Evolutionary conservation across 1,140 invertebrate genomes (phyloP).

Genomic region (Zaprionus inermis): DNA sequence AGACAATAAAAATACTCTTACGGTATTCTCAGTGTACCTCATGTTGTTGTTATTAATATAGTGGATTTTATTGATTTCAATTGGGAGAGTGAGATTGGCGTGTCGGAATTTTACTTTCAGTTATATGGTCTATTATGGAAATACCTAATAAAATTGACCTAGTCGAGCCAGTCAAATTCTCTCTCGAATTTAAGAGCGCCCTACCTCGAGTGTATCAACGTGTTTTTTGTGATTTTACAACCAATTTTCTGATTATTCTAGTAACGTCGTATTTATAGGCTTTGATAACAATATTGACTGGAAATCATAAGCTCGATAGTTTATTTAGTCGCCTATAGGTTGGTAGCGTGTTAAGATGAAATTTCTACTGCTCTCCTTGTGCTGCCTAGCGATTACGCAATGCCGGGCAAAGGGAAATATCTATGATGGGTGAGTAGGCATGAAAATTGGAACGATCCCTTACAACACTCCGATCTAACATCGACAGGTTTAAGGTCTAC

Average conservation of each 20-base stretch:
- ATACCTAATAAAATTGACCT: neutral
- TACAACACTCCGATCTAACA: neutral
- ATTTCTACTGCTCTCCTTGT: slow-evolving; percentile 32
- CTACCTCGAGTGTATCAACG: neutral
- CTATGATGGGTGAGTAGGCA: slow-evolving; percentile 54
- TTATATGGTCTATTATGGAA: slow-evolving; percentile 2
- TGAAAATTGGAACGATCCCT: neutral
- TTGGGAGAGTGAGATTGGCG: neutral
- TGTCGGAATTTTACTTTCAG: neutral
- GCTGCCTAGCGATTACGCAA: slow-evolving; percentile 16
- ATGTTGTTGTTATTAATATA: slow-evolving; percentile 1
- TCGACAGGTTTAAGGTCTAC: slow-evolving; percentile 59
- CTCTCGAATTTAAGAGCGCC: neutral
- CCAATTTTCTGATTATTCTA: slow-evolving; percentile 35
- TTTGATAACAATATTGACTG: slow-evolving; percentile 29
- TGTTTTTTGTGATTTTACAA: slow-evolving; percentile 35
- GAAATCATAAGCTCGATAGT: slow-evolving; percentile 9
- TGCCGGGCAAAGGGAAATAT: slow-evolving; percentile 11
- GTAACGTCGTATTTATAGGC: neutral
- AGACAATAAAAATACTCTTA: slow-evolving; percentile 3
- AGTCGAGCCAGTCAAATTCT: neutral
- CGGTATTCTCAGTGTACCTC: neutral
- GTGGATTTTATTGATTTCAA: neutral
- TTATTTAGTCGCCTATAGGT: slow-evolving; percentile 25
- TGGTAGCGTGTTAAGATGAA: slow-evolving; percentile 51